A percentile compares a stretch with the other conserved stretches of the same genome.
Conservation (phyloP, 2,113 vertebrate species). For the Pelvicachromis taeniatus region DNA sequence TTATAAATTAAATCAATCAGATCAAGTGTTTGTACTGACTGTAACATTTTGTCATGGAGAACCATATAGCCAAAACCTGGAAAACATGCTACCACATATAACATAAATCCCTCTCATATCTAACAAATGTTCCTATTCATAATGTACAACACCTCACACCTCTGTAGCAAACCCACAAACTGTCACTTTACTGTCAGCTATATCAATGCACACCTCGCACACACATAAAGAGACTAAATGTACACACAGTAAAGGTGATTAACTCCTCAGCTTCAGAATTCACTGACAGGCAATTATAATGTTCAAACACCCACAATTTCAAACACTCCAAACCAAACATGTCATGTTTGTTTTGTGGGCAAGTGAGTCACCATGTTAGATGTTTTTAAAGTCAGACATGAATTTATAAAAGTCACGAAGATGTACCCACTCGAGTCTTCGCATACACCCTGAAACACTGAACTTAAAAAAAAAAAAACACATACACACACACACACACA, state of each 20-base stretch:
- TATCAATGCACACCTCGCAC: neutral
- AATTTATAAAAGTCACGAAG: neutral
- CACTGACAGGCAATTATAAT: constrained; percentile 36
- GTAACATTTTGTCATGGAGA: neutral
- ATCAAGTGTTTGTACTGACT: neutral
- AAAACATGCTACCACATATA: neutral
- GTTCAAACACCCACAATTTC: constrained; percentile 37
- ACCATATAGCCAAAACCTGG: neutral
- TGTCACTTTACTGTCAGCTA: constrained; percentile 34
- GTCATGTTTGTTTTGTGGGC: neutral
- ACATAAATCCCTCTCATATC: neutral
- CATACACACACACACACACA: neutral
- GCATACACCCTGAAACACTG: neutral
- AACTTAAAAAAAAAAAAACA: neutral
- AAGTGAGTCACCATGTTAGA: neutral
- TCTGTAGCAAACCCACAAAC: neutral
- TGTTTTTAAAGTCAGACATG: neutral
- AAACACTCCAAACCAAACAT: neutral
- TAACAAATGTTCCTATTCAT: neutral
- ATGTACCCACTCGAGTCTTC: neutral
- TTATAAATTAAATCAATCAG: neutral
- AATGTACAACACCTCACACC: neutral
- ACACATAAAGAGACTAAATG: neutral
- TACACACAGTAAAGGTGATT: constrained; percentile 26
- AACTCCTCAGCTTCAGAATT: constrained; percentile 18